These are phyloP conservation scores for Centrocercus urophasianus DNA, from an alignment of 2,113 vertebrate genomes.

Conservation along the genomic window DNA sequence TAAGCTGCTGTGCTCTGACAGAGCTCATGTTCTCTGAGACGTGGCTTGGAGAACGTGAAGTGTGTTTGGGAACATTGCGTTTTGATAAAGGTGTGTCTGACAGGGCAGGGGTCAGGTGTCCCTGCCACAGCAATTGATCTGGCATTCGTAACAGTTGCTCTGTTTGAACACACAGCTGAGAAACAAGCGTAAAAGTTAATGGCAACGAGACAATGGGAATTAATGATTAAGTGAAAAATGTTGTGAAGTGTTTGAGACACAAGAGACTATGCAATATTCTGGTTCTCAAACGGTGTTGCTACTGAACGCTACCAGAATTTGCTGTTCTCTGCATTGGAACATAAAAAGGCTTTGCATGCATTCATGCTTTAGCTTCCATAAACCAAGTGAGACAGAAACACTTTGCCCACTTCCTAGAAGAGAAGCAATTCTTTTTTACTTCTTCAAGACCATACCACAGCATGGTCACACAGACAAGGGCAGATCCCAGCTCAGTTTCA, in stretches of 20 bases:
- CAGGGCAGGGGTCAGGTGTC: not conserved
- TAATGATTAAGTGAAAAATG: not conserved
- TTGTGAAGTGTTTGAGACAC: not conserved
- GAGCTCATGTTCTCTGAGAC: fast-evolving
- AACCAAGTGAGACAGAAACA: not conserved
- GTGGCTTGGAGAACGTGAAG: fast-evolving
- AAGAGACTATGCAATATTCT: not conserved
- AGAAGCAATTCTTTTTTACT: not conserved
- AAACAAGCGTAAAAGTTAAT: not conserved
- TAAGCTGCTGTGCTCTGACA: not conserved
- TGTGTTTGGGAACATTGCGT: fast-evolving
- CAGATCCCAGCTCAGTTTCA: not conserved
- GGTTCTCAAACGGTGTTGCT: not conserved
- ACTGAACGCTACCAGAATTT: not conserved
- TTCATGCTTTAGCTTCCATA: not conserved
- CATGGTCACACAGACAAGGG: not conserved
- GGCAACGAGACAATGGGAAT: not conserved
- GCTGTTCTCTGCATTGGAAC: not conserved
- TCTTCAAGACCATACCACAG: not conserved
- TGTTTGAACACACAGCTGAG: not conserved
- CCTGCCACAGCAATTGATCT: not conserved
- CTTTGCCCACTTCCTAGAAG: not conserved
- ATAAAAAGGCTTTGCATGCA: not conserved
- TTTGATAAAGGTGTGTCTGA: not conserved
- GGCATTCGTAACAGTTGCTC: not conserved